Evolutionary conservation across 2,888 invertebrate genomes (phyloP).

Genomic region (Onchidella celtica): DNA sequence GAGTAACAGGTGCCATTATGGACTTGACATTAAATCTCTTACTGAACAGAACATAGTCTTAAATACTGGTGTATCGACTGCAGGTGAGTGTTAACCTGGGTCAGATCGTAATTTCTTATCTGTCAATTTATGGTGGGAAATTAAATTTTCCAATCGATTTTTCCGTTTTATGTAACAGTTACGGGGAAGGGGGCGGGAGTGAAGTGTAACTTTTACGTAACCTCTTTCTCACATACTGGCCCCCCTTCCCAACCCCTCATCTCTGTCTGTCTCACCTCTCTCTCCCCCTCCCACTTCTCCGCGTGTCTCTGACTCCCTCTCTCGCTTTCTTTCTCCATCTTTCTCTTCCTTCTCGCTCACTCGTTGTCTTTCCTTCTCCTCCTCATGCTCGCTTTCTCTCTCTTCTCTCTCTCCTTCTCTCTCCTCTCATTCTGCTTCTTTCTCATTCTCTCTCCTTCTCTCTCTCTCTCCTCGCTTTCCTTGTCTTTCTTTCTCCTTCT

Average conservation of each 20-base stretch:
- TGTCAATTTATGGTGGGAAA: no score
- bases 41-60: no score
- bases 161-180: no score
- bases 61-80: no score
- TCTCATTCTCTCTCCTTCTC: slow-evolving; percentile 17
- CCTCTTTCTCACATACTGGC: neutral
- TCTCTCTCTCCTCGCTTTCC: neutral
- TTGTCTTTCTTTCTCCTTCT: no score
- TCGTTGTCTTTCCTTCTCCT: neutral
- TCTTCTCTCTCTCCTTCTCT: neutral
- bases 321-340: neutral
- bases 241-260: neutral
- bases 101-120: no score
- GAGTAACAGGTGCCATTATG: no score
- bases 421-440: neutral
- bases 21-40: no score
- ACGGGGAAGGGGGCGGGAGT: no score
- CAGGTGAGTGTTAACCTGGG: no score
- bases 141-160: no score
- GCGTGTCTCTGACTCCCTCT: slow-evolving; percentile 24
- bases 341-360: neutral
- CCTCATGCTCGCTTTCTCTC: neutral
- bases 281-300: neutral
- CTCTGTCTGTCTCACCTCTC: slow-evolving; percentile 6
- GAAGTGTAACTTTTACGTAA: no score